Evolutionary conservation across 2,888 invertebrate species (phyloP).

Genomic region (Callimorpha dominula): DNA sequence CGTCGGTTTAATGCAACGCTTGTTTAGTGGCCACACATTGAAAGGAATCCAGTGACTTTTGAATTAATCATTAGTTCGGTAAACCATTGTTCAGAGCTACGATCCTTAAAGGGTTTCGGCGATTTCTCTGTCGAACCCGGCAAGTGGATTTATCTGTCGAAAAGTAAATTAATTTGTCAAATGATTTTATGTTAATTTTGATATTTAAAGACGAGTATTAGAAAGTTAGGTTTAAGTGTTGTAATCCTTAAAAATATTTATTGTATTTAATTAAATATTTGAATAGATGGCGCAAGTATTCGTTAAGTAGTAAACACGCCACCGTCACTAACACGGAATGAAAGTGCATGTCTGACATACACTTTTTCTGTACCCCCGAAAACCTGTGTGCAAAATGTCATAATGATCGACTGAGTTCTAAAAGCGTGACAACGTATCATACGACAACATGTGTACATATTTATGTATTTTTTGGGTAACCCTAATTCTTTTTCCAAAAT

Average conservation of each 20-base stretch:
- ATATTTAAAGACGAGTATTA: conserved; percentile 37
- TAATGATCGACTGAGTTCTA: too few relatives aligned
- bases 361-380: too few relatives aligned
- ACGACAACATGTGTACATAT: too few relatives aligned
- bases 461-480: too few relatives aligned
- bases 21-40: conserved; percentile 58
- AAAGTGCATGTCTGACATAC: too few relatives aligned
- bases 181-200: conserved; percentile 50
- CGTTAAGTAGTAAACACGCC: neutral
- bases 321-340: neutral
- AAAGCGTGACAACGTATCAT: too few relatives aligned
- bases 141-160: conserved; percentile 77
- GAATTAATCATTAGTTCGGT: conserved; percentile 83
- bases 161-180: conserved; percentile 71
- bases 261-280: conserved; percentile 4
- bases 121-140: conserved; percentile 64
- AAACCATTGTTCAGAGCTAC: conserved; percentile 76
- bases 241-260: conserved; percentile 1
- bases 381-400: too few relatives aligned
- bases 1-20: conserved; percentile 18
- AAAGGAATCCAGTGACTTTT: conserved; percentile 77
- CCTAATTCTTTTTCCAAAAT: too few relatives aligned
- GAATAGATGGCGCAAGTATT: neutral
- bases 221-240: conserved; percentile 29
- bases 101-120: conserved; percentile 70